Conservation (phyloP, 1,140 invertebrate species). For the Centruroides sculpturatus region DNA sequence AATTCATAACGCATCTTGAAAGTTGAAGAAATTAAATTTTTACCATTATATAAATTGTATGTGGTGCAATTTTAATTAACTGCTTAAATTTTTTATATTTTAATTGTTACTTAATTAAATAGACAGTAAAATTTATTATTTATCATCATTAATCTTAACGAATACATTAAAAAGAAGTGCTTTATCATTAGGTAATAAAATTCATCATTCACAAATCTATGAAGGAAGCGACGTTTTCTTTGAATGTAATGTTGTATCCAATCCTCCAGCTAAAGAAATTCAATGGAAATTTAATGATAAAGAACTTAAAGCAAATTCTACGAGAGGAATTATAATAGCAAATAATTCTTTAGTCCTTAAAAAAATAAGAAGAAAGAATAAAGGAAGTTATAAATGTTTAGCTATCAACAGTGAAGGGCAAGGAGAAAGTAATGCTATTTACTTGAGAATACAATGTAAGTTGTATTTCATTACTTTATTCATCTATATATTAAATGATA, state of each 20-base stretch:
- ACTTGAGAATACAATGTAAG: constrained; percentile 69
- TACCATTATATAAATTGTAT: no score
- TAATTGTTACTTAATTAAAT: no score
- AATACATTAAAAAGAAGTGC: no score
- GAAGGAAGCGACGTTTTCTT: constrained; percentile 76
- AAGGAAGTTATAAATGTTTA: constrained; percentile 57
- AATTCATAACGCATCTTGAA: no score
- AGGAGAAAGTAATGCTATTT: constrained; percentile 64
- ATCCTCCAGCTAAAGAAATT: constrained; percentile 65
- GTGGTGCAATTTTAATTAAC: no score
- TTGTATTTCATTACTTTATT: not conserved
- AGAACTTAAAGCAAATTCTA: constrained; percentile 54
- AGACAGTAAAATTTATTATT: no score
- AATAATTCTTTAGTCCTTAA: constrained; percentile 48
- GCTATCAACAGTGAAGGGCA: constrained; percentile 79
- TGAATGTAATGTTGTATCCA: constrained; percentile 74
- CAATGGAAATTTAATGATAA: constrained; percentile 64
- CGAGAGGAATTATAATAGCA: constrained; percentile 62
- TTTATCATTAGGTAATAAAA: constrained; percentile 18
- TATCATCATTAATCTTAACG: no score
- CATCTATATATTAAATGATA: no score
- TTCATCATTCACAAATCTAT: constrained; percentile 23
- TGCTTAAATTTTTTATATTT: no score
- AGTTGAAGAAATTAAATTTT: no score
- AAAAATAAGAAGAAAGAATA: constrained; percentile 21